Base-by-base conservation (phyloP, 2,888 invertebrate genomes). In the Dendrolimus pini region DNA sequence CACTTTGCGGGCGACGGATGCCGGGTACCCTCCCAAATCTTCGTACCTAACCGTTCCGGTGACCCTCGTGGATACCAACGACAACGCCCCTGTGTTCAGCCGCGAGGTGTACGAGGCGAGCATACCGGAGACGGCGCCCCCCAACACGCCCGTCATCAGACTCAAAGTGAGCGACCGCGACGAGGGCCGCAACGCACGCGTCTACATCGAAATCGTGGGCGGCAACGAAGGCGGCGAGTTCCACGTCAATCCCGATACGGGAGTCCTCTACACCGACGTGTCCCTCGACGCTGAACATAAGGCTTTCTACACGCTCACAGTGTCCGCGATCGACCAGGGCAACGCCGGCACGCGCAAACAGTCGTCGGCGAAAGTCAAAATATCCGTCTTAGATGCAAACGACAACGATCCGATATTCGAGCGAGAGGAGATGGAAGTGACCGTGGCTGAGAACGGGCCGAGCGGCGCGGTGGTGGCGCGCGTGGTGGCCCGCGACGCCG, bases 321-420 rank as follows among this genome's bases (percentile, higher is more conserved):
- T 98, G 9, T 95, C 96, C 9, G 98, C 98, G 0, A 94, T 96
- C 52, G 98, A 98, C 82, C 96, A 96, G 75, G 96, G 96, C 1
- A 95, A 96, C 77, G 93, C 94, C 0, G 96, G 96, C 1, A 94
- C 95, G 12, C 91, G 97, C 56, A 95, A 96, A 71, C 96, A 96
- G 77, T 96, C 96, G 7, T 97, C 97, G 1, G 97, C 97, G 0
- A 96, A 97, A 87, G 96, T 99, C 0, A 96, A 96, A 85, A 94
- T 99, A 56, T 94, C 95, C 72, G 94, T 99, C 6, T 89, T 95
- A 58, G 98, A 98, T 84, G 95, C 96, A 58, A 99, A 99, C 83
- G 98, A 99, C 82, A 98, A 98, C 82, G 96, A 97, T 73, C 98
- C 98, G 0, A 92, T 95, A 56, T 98, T 98, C 79, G 95, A 96